These are phyloP conservation scores for human DNA, from an alignment of 2,113 vertebrate genomes.

Conservation along the genomic window GRCh38 chr11:32070001-32070500, in stretches of 20 bases:
- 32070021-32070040: not conserved
- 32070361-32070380: not conserved
- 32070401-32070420: accelerated
- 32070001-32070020: not conserved
- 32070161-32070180: not conserved
- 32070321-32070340: not conserved
- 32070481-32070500: not conserved
- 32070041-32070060: not conserved
- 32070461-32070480: no score
- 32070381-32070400: no score
- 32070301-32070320: not conserved
- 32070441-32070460: not conserved
- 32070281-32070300: not conserved
- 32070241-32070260: not conserved
- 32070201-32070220: not conserved
- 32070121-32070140: not conserved
- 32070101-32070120: not conserved
- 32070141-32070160: not conserved
- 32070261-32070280: not conserved
- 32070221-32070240: not conserved
- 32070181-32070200: not conserved
- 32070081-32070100: not conserved
- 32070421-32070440: not conserved
- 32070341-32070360: not conserved
- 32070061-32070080: not conserved